Conservation (phyloP, 2,113 vertebrate species). For the Micronycteris hirsuta region DNA sequence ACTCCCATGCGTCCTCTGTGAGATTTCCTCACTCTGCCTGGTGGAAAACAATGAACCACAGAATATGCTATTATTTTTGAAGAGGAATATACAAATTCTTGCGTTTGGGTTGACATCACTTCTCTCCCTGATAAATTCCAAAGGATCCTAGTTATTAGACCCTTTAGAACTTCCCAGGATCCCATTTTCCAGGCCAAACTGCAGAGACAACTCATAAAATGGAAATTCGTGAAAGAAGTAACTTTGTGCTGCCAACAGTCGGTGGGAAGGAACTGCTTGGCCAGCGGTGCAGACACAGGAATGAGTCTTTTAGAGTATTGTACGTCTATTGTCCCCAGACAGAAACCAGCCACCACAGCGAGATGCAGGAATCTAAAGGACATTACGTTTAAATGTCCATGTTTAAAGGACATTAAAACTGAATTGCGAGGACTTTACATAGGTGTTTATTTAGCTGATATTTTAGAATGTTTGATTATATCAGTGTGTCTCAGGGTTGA, state of each 20-base stretch:
- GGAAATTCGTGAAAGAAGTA: constrained; percentile 73
- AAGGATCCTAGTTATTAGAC: constrained; percentile 53
- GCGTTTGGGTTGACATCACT: constrained; percentile 44
- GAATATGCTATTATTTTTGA: constrained; percentile 33
- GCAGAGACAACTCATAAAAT: constrained; percentile 72
- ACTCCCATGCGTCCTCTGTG: not conserved
- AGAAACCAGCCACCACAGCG: constrained; percentile 62
- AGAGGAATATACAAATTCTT: constrained; percentile 43
- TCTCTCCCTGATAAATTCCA: constrained; percentile 60
- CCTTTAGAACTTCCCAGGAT: constrained; percentile 46
- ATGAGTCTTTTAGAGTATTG: constrained; percentile 65
- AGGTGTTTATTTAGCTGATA: constrained; percentile 35
- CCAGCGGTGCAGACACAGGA: constrained; percentile 60
- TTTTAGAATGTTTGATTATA: constrained; percentile 62
- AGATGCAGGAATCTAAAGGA: constrained; percentile 44
- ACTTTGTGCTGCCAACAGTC: constrained; percentile 33
- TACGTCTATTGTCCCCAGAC: constrained; percentile 49
- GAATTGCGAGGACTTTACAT: constrained; percentile 50
- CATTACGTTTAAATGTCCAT: no score
- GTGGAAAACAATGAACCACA: constrained; percentile 37
- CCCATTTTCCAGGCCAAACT: constrained; percentile 61
- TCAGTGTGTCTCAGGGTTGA: constrained; percentile 9
- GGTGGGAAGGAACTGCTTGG: constrained; percentile 59
- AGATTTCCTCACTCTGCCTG: constrained; percentile 52
- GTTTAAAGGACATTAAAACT: constrained; percentile 56